These are phyloP conservation scores for Asteroscopus sphinx DNA, from an alignment of 2,888 invertebrate genomes.

Conservation along the genomic window DNA sequence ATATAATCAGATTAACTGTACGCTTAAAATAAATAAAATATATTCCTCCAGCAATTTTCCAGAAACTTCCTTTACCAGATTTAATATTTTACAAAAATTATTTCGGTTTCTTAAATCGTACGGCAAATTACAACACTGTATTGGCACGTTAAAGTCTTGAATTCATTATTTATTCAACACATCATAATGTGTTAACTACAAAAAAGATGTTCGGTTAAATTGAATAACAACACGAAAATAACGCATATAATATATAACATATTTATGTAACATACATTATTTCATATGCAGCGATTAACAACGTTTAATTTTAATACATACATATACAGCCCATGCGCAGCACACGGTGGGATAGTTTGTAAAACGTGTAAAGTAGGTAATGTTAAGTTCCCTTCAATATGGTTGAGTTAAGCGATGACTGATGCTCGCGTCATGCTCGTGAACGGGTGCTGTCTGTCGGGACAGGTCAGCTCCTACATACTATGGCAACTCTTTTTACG, in stretches of 20 bases:
- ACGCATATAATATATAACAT: constrained; percentile 4
- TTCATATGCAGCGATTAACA: neutral
- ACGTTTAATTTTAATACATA: too few relatives aligned
- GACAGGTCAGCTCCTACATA: too few relatives aligned
- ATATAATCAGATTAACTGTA: constrained; percentile 41
- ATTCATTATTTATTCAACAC: constrained; percentile 3
- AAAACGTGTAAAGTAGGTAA: too few relatives aligned
- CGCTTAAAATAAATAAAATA: constrained; percentile 37
- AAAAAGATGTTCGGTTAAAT: neutral
- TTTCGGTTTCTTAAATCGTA: constrained; percentile 2
- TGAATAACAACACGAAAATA: constrained; percentile 9
- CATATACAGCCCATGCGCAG: too few relatives aligned
- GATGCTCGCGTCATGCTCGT: too few relatives aligned
- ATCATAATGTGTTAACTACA: constrained; percentile 1
- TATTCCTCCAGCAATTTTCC: neutral
- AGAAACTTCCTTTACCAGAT: neutral
- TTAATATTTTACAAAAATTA: neutral
- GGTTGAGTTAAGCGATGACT: too few relatives aligned
- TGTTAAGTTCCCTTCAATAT: too few relatives aligned
- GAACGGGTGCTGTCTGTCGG: too few relatives aligned
- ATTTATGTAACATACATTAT: neutral
- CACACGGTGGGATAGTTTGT: too few relatives aligned
- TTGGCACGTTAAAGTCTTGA: neutral
- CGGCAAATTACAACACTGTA: neutral
- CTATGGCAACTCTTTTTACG: too few relatives aligned